phyloP scores from a whole-genome alignment of 2,888 invertebrate species.

The Rosalia funebris region DNA sequence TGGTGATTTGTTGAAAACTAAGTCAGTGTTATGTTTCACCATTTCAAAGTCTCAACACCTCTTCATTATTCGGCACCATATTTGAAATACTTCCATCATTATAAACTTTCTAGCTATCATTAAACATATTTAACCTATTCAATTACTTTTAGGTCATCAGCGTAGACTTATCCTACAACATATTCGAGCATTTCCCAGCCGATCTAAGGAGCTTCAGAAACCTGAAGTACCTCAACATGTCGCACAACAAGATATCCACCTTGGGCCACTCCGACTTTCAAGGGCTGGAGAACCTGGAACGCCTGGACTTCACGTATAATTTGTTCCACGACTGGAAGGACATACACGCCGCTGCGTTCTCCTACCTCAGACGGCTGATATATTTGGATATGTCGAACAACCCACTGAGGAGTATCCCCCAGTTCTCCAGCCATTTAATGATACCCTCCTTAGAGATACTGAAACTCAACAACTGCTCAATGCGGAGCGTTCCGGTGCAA shows the following conservation, averaged over 20 bases:
- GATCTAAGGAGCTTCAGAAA: constrained; percentile 65
- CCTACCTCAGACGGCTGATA: constrained; percentile 66
- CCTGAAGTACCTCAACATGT: constrained; percentile 68
- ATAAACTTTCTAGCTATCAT: too few species aligned
- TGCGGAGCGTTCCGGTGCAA: constrained; percentile 66
- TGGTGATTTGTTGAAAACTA: too few species aligned
- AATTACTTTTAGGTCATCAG: constrained; percentile 70
- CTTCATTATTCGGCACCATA: too few species aligned
- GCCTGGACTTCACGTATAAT: constrained; percentile 73
- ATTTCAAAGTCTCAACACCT: too few species aligned
- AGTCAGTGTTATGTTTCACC: too few species aligned
- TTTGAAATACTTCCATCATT: too few species aligned
- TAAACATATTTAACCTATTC: too few species aligned
- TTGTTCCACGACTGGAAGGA: constrained; percentile 69
- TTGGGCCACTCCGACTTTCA: constrained; percentile 45
- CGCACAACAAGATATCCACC: constrained; percentile 57
- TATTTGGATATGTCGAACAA: constrained; percentile 75
- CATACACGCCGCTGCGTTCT: constrained; percentile 67
- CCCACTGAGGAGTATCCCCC: constrained; percentile 62
- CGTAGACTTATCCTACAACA: constrained; percentile 73
- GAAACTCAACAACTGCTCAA: constrained; percentile 72
- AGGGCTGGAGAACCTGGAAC: constrained; percentile 68
- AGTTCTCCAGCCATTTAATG: constrained; percentile 63
- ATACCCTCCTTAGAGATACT: constrained; percentile 70
- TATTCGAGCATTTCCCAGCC: constrained; percentile 68